Conservation (phyloP, 2,113 vertebrate genomes). For the Oplegnathus fasciatus region DNA sequence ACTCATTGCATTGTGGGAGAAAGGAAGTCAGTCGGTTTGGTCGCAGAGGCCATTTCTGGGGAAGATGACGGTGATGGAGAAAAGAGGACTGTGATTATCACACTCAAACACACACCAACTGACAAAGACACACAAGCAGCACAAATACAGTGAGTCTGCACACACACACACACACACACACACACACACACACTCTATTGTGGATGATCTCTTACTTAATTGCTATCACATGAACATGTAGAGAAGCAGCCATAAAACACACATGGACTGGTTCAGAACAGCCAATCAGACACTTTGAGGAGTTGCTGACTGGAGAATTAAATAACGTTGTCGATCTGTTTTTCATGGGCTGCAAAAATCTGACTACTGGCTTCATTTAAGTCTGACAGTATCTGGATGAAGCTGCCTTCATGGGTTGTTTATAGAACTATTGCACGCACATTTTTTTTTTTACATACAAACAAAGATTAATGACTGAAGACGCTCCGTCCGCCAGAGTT, state of each 20-base stretch:
- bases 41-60: not conserved
- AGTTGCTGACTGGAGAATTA: constrained; percentile 12
- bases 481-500: not conserved
- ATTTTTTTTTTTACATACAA: not conserved
- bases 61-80: constrained; percentile 5
- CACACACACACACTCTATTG: not conserved
- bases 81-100: constrained; percentile 7
- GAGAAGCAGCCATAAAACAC: constrained; percentile 11
- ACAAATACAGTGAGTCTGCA: not conserved
- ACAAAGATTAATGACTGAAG: not conserved
- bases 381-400: not conserved
- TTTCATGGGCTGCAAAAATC: not conserved
- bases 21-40: not conserved
- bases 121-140: constrained; percentile 4
- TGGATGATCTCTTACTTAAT: constrained; percentile 24
- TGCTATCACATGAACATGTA: constrained; percentile 26
- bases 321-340: not conserved
- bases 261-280: not conserved
- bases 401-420: constrained; percentile 1
- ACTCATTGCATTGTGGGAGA: not conserved
- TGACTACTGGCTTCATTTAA: not conserved
- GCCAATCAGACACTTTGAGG: constrained; percentile 20
- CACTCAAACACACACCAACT: not conserved
- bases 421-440: not conserved
- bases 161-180: constrained; percentile 7